Base-by-base conservation (phyloP, 2,113 vertebrate species). In the Siphamia tubifer region DNA sequence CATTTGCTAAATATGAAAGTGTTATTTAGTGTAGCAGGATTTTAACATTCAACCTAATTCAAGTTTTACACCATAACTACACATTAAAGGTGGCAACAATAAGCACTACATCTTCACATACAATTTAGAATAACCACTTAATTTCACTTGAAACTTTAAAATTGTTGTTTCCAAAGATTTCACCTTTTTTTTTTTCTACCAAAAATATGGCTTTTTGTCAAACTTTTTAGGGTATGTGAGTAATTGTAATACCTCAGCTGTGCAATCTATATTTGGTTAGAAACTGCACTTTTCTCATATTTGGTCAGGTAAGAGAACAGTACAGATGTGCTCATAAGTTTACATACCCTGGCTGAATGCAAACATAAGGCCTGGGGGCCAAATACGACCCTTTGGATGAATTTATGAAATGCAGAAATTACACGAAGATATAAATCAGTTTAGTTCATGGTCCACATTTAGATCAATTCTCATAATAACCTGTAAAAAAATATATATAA, bases 241-340 rank as follows among this genome's bases (percentile, higher is more conserved):
- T n/a, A n/a, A n/a, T n/a, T 64, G 20, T 30, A 48, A 61, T 35
- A 55, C 38, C 25, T 73, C 31, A 11, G 47, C 39, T 6, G 5
- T 55, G 25, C 30, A 34, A 75, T 39, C 20, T 62, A 58, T 61
- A 27, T 66, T 55, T 42, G 34, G 17, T 57, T 69, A 63, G 6
- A 78, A 87, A 87, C 63, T 86, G 65, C 79, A 82, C 75, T 87
- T 87, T 8, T 39, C 51, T 68, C 7, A 57, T 32, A 79, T 77
- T 89, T 84, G 85, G 83, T 82, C 79, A 68, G 28, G n/a, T 52
- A 3, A 31, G 43, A 31, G 32, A 73, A n/a, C n/a, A n/a, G n/a
- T n/a, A n/a, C n/a, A n/a, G n/a, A n/a, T n/a, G n/a, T n/a, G n/a
- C n/a, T 70, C n/a, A n/a, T 35, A 39, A 15, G 32, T 35, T n/a